These are phyloP conservation scores for Drosophila setifemur DNA, from an alignment of 1,140 invertebrate species.

Conservation along the genomic window DNA sequence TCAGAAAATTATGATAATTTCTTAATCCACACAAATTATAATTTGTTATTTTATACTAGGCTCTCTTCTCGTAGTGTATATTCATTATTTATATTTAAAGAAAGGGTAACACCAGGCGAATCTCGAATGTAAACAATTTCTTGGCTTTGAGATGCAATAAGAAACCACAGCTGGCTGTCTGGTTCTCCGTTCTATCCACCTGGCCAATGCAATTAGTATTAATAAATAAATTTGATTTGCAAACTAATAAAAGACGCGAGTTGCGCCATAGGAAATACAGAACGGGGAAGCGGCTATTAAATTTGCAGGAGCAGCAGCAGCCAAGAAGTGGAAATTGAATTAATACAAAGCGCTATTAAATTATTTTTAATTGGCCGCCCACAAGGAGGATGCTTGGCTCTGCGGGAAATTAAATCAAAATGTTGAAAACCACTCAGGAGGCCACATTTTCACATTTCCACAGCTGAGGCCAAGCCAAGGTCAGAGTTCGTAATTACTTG, in stretches of 20 bases:
- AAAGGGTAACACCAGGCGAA: background rate
- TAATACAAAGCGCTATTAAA: constrained; percentile 60
- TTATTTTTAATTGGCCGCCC: constrained; percentile 66
- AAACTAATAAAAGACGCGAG: constrained; percentile 44
- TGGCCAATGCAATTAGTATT: constrained; percentile 70
- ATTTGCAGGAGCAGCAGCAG: constrained; percentile 21
- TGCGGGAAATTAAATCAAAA: constrained; percentile 65
- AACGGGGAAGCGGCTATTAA: constrained; percentile 38
- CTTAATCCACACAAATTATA: no score
- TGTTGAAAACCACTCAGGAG: constrained; percentile 17
- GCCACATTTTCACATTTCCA: background rate
- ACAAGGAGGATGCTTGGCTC: constrained; percentile 21
- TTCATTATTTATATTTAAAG: no score
- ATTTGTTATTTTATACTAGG: no score
- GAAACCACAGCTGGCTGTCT: constrained; percentile 1
- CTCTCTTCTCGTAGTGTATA: no score
- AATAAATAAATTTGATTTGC: constrained; percentile 78
- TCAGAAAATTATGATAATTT: no score
- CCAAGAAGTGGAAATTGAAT: constrained; percentile 58
- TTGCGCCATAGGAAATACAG: constrained; percentile 3
- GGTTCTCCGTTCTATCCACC: background rate
- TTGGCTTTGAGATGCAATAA: constrained; percentile 18
- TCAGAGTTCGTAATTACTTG: constrained; percentile 51
- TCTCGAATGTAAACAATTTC: background rate
- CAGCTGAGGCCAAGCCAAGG: constrained; percentile 18